These are phyloP conservation scores for Hypotaenidia okinawae DNA, from an alignment of 2,797 vertebrate species.

Conservation along the genomic window DNA sequence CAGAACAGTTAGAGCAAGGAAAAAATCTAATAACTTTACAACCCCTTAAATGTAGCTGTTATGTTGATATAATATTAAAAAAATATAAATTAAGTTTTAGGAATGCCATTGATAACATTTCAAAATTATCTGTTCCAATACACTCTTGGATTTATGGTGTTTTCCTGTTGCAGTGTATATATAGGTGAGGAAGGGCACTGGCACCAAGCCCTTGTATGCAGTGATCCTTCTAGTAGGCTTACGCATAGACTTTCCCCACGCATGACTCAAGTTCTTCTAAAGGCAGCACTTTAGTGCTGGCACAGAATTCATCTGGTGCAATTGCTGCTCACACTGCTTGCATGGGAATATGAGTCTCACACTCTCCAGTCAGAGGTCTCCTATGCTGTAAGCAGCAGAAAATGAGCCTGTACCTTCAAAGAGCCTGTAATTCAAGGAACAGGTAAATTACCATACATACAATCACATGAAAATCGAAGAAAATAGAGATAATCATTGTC, in stretches of 20 bases:
- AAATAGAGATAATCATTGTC: neutral
- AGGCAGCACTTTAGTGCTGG: neutral
- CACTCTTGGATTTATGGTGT: neutral
- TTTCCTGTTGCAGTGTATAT: neutral
- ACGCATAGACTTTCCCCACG: accelerated
- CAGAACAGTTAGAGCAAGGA: neutral
- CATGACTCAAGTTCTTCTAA: neutral
- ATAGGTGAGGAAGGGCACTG: neutral
- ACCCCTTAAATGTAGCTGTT: neutral
- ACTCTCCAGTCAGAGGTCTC: neutral
- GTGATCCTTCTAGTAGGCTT: neutral
- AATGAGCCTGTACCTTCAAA: neutral
- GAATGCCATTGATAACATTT: neutral
- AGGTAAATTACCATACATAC: neutral
- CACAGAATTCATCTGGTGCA: neutral
- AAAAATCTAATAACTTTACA: neutral
- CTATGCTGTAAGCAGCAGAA: neutral
- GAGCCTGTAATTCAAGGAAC: neutral
- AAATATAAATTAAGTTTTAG: too few species aligned
- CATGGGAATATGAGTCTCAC: neutral
- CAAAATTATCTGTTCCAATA: neutral
- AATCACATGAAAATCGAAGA: neutral
- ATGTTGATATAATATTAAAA: too few species aligned
- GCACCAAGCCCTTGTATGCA: neutral
- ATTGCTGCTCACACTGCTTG: neutral